phyloP scores from a whole-genome alignment of 2,113 vertebrate species.

The Euleptes europaea region DNA sequence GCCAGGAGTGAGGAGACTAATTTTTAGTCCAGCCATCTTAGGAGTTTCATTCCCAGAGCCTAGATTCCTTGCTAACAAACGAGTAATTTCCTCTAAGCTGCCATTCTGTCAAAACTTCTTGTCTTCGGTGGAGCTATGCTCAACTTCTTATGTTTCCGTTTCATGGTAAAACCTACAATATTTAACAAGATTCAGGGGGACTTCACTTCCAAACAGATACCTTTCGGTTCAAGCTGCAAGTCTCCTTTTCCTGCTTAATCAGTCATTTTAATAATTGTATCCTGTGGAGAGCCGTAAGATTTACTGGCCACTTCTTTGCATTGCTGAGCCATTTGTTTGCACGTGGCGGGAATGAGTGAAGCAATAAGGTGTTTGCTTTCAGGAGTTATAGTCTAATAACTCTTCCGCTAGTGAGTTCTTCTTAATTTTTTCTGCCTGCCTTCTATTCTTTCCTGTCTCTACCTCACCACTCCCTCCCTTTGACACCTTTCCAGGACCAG shows the following conservation, averaged over 20 bases:
- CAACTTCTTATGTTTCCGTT: background rate
- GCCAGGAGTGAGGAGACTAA: background rate
- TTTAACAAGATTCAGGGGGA: background rate
- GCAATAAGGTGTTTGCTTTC: constrained; percentile 25
- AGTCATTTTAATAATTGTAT: constrained; percentile 31
- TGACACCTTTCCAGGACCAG: constrained; percentile 6
- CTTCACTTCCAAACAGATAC: background rate
- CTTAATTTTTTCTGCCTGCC: constrained; percentile 12
- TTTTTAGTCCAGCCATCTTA: background rate
- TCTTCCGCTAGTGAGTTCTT: constrained; percentile 32
- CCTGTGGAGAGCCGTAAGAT: constrained; percentile 37
- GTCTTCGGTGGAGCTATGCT: background rate
- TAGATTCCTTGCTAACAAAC: background rate
- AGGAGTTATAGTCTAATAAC: background rate
- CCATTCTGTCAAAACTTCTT: background rate
- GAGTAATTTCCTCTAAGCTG: background rate
- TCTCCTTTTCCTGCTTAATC: constrained; percentile 19
- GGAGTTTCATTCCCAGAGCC: background rate
- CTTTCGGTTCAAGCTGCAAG: background rate
- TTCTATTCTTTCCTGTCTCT: constrained; percentile 41
- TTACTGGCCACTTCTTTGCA: constrained; percentile 33
- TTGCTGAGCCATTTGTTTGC: constrained; percentile 34
- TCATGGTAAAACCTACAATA: background rate
- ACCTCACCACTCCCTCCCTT: background rate
- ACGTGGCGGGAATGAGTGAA: constrained; percentile 33